Evolutionary conservation across 1,140 invertebrate genomes (phyloP), one percentile per base, ranked within the genome.

Genomic region (Drosophila setifemur): DNA sequence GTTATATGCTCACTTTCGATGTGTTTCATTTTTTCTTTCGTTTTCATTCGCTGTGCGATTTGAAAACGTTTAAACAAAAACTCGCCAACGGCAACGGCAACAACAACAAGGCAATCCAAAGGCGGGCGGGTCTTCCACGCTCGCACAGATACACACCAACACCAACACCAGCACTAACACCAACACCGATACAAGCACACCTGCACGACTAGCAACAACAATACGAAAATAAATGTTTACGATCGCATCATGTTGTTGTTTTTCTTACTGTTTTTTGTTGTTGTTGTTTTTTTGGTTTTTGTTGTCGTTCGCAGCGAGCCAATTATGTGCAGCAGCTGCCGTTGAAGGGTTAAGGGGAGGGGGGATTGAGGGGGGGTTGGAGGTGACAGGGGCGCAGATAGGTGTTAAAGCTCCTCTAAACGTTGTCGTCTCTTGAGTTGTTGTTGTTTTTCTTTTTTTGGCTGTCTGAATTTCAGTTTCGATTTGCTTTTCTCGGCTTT

Each of bases 11-110:
- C 72, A 86, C 81, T 86, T 86, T 87, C 81, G 82, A 86, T 86
- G 81, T 86, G 85, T 86, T 76, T 86, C 82, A 86, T 86, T 86
- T 85, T 86, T 86, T 86, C 81, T 86, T 86, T 86, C 81, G 82
- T 87, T 86, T 86, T 86, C 81, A 86, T 86, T 86, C 81, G 81
- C 81, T 86, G 81, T 57, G 81, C 81, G 81, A 86, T 86, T 86
- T 70, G 72, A 87, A 86, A 86, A 86, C 81, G 82, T 86, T 86
- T 86, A 86, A 86, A 76, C 64, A 86, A 72, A 77, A 79, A 79
- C 52, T 55, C 69, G 69, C 19, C 74, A 73, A 54, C 52, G 73
- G 43, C 70, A 68, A n/a, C 67, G 71, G 18, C 68, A 63, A 58
- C 35, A 67, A 45, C 60, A 52, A 31, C 58, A 57, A 61, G 55